Evolutionary conservation across 2,113 vertebrate genomes (phyloP), one percentile per base, ranked within the genome.

Genomic region (Ancistrus triradiatus): DNA sequence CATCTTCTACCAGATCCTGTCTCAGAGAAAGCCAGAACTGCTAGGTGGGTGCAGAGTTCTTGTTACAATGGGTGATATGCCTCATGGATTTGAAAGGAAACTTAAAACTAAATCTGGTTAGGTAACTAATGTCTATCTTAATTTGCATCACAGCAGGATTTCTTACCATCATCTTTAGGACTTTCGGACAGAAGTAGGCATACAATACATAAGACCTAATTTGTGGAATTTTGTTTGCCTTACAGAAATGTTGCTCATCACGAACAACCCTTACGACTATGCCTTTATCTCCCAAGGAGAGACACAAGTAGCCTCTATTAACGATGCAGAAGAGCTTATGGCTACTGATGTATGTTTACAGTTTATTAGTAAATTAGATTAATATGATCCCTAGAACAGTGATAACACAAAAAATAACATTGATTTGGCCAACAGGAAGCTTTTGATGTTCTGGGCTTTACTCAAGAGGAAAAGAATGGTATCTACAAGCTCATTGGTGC

Each of bases 1-100:
- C 70, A 94, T 97, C 78, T 95, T 94, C 83, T 97, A 95, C 70
- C 93, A 97, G 82, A 97, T 95, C 71, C 82, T 93, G 56, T 95
- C 92, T 37, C 92, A 91, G 21, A 88, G 77, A 81, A 96, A 91
- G 78, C 91, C 93, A 0, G 92, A 96, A 60, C 82, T 94, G 50
- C 83, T 93, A 31, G 93, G 92, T 95, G 27, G 3, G 49, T 61
- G 14, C 14, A 65, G 6, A 7, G 15, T 56, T 56, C 28, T 17
- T 2, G 7, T 8, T 22, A 37, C 1, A 33, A 8, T 38, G 2
- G 33, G 21, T 14, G 17, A 13, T 40, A 14, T 38, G n/a, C 22
- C 15, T 59, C 1, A n/a, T n/a, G n/a, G n/a, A n/a, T n/a, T n/a
- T n/a, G n/a, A n/a, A n/a, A n/a, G n/a, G n/a, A n/a, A n/a, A n/a